phyloP scores from a whole-genome alignment of 1,140 invertebrate species.

The Leptoteleia sp. region DNA sequence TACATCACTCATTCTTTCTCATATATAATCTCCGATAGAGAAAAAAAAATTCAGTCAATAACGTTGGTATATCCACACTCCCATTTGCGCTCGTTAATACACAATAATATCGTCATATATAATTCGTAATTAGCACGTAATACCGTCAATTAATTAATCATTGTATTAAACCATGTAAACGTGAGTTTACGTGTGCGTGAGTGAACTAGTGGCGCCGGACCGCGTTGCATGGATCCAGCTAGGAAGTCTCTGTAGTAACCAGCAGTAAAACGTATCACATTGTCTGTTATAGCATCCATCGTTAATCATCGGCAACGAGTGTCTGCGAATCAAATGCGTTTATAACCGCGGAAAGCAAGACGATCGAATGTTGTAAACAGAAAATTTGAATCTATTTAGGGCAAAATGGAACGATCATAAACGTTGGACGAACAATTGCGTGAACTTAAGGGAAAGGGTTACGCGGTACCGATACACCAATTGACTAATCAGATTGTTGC shows the following conservation, averaged over 20 bases:
- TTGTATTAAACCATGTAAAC: conserved; percentile 77
- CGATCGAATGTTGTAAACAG: neutral
- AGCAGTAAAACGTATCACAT: conserved; percentile 82
- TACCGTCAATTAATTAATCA: conserved; percentile 79
- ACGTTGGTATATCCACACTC: conserved; percentile 47
- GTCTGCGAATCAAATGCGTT: conserved; percentile 65
- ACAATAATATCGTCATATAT: conserved; percentile 63
- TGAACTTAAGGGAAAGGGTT: conserved; percentile 1
- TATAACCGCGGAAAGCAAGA: conserved; percentile 2
- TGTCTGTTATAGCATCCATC: conserved; percentile 80
- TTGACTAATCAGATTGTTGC: neutral
- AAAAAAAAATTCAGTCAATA: conserved; percentile 35
- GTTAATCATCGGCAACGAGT: conserved; percentile 75
- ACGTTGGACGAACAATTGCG: neutral
- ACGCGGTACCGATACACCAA: neutral
- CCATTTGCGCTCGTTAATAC: conserved; percentile 54
- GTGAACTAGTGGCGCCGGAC: conserved; percentile 81
- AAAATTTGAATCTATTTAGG: no score
- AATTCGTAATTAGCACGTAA: conserved; percentile 71
- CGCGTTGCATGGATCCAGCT: conserved; percentile 71
- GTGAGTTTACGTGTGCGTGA: conserved; percentile 80
- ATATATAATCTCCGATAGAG: conserved; percentile 18
- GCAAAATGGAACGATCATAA: no score
- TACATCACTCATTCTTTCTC: conserved; percentile 51
- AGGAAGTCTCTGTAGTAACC: conserved; percentile 82